These are phyloP conservation scores for Pholis gunnellus DNA, from an alignment of 2,113 vertebrate genomes.

Conservation along the genomic window DNA sequence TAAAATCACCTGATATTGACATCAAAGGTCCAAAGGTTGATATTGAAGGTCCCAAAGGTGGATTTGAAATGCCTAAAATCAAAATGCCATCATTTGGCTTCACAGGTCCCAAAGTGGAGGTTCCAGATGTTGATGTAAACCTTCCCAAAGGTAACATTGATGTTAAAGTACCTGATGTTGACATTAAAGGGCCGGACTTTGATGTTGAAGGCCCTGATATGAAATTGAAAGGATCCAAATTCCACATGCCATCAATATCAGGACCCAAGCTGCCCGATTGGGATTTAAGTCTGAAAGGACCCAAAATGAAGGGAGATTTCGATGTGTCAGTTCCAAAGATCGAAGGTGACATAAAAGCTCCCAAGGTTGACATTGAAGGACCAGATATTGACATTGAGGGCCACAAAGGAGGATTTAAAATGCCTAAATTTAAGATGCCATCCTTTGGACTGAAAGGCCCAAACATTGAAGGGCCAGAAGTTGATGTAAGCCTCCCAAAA, in stretches of 20 bases:
- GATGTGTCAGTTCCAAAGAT: conserved; percentile 37
- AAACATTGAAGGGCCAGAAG: background rate
- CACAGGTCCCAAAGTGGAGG: background rate
- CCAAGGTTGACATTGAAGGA: too few relatives aligned
- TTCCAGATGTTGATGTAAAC: background rate
- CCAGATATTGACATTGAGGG: too few relatives aligned
- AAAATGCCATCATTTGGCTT: background rate
- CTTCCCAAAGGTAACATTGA: background rate
- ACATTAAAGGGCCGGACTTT: conserved; percentile 65
- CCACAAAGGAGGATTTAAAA: background rate
- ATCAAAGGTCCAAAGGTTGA: background rate
- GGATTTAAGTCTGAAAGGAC: too few relatives aligned
- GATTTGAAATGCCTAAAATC: conserved; percentile 12
- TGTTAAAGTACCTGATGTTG: background rate
- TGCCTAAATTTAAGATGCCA: conserved; percentile 16
- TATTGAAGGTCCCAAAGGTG: background rate
- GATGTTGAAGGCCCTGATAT: conserved; percentile 29
- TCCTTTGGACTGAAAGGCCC: conserved; percentile 8
- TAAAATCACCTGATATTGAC: background rate
- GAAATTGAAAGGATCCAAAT: conserved; percentile 25
- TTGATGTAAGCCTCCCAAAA: background rate
- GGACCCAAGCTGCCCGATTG: too few relatives aligned
- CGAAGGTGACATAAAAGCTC: background rate
- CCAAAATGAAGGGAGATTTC: background rate
- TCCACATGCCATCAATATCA: conserved; percentile 44